Conservation (phyloP, 2,797 vertebrate genomes). For the Crenuchus spilurus region DNA sequence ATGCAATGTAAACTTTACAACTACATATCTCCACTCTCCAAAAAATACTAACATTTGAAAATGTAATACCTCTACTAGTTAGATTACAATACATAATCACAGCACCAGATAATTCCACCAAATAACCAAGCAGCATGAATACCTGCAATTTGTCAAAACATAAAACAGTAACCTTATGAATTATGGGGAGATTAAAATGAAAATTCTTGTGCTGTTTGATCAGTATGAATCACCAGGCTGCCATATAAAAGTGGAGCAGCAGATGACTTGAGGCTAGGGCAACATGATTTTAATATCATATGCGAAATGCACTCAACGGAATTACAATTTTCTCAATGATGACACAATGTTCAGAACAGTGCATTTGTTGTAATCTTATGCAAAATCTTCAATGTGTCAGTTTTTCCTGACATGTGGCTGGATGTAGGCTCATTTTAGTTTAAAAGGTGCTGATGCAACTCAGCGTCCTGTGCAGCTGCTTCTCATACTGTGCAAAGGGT, state of each 20-base stretch:
- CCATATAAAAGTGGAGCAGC: constrained; percentile 1
- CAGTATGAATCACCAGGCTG: not conserved
- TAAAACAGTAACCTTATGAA: too few species aligned
- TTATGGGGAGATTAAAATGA: not conserved
- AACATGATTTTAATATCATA: not conserved
- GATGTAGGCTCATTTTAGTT: not conserved
- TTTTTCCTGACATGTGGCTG: constrained; percentile 9
- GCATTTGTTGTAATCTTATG: too few species aligned
- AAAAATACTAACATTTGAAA: too few species aligned
- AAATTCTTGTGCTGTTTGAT: not conserved
- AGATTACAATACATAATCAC: not conserved
- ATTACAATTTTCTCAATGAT: not conserved
- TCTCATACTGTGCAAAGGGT: constrained; percentile 9
- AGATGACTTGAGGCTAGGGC: not conserved
- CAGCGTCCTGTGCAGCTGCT: constrained; percentile 24
- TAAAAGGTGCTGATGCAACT: constrained; percentile 8
- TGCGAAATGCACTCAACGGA: not conserved
- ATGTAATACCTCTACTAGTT: too few species aligned
- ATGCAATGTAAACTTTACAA: too few species aligned
- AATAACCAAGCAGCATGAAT: not conserved
- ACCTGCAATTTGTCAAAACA: not conserved
- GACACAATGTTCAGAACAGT: too few species aligned
- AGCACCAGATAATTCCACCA: too few species aligned
- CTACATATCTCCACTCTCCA: too few species aligned
- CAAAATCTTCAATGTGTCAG: not conserved